Evolutionary conservation across 2,888 invertebrate species (phyloP).

Genomic region (Spisula subtruncata): DNA sequence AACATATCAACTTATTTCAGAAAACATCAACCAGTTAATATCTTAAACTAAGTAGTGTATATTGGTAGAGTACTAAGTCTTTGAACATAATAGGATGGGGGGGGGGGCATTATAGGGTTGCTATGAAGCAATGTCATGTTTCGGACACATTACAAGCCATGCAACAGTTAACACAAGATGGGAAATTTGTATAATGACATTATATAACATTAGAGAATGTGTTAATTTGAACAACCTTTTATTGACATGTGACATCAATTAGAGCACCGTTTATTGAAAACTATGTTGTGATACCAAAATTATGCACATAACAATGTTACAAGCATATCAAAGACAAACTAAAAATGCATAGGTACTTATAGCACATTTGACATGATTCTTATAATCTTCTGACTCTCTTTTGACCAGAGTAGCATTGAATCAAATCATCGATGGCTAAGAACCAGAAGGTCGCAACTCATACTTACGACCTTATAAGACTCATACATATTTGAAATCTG

Average conservation of each 20-base stretch:
- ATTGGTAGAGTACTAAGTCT: no score
- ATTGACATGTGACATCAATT: neutral
- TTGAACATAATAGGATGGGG: no score
- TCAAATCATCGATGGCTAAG: no score
- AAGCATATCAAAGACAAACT: neutral
- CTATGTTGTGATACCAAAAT: neutral
- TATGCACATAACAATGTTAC: neutral
- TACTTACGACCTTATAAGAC: no score
- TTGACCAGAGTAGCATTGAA: neutral
- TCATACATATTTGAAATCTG: no score
- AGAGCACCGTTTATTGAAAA: conserved; percentile 12
- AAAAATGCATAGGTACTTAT: conserved; percentile 2
- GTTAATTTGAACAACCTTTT: conserved; percentile 6
- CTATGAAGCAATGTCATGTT: no score
- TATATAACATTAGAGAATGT: neutral
- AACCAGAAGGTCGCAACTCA: no score
- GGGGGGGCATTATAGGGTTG: no score
- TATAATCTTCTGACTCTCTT: neutral
- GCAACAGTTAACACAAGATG: neutral
- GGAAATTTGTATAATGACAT: neutral
- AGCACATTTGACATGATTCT: conserved; percentile 1
- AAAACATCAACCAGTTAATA: no score
- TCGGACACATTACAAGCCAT: neutral
- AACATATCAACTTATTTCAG: no score
- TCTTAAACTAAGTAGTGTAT: no score